These are phyloP conservation scores for Parascotia fuliginaria DNA, from an alignment of 2,888 invertebrate species.

Conservation along the genomic window DNA sequence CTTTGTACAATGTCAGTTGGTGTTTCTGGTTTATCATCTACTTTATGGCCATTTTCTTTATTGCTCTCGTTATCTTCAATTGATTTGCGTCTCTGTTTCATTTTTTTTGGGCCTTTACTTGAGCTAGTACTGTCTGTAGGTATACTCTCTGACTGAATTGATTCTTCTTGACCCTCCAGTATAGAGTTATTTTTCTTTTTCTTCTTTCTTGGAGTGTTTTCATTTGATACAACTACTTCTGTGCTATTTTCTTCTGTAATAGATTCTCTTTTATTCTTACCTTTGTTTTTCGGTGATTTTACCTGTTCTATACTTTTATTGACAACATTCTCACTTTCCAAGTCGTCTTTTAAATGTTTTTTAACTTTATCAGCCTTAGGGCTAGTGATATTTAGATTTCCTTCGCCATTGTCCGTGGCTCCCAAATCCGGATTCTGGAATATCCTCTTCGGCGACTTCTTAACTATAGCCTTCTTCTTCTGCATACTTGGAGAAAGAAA, in stretches of 20 bases:
- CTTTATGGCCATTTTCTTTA: conserved; percentile 16
- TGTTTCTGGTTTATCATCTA: conserved; percentile 1
- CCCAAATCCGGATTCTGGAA: conserved; percentile 74
- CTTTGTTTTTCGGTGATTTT: conserved; percentile 35
- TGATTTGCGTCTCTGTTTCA: conserved; percentile 35
- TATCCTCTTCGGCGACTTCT: conserved; percentile 80
- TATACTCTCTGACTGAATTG: conserved; percentile 7
- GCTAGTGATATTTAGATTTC: conserved; percentile 45
- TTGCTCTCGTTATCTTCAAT: conserved; percentile 7
- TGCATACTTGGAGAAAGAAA: conserved; percentile 76
- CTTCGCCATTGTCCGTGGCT: conserved; percentile 56
- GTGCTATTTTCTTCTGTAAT: conserved; percentile 23
- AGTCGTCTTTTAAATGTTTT: conserved; percentile 69
- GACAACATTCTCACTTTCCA: conserved; percentile 49
- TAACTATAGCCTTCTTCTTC: conserved; percentile 77
- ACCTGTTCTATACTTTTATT: conserved; percentile 29
- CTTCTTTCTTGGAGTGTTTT: conserved; percentile 59
- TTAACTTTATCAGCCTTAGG: conserved; percentile 76
- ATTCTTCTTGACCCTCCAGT: conserved; percentile 16
- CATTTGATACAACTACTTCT: conserved; percentile 38
- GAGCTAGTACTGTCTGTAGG: conserved; percentile 1
- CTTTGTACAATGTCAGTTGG: conserved; percentile 4
- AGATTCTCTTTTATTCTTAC: conserved; percentile 24
- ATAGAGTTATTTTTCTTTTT: conserved; percentile 48
- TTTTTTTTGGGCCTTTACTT: conserved; percentile 39